Conservation (phyloP, 1,140 invertebrate species). For the Dendrolimus kikuchii region DNA sequence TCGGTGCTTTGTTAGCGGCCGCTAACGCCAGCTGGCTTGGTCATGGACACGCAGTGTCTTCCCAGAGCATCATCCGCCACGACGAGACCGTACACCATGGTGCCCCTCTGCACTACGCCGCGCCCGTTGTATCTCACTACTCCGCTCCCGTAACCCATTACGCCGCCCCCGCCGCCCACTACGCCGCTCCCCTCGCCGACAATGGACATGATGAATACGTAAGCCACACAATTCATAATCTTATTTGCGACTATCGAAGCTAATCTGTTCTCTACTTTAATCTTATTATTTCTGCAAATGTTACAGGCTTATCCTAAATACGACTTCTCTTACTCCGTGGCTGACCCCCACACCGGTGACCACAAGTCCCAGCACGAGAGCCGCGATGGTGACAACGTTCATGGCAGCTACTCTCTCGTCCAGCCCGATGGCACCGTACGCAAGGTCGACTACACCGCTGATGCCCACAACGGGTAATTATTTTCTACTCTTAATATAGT, state of each 20-base stretch:
- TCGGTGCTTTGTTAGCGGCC: conserved; percentile 31
- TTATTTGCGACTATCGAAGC: too few species aligned
- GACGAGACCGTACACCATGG: conserved; percentile 31
- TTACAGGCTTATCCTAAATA: conserved; percentile 48
- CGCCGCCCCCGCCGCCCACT: conserved; percentile 33
- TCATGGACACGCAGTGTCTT: conserved; percentile 38
- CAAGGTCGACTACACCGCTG: conserved; percentile 51
- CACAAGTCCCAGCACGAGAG: conserved; percentile 41
- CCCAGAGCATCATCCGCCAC: conserved; percentile 49
- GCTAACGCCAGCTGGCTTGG: conserved; percentile 34
- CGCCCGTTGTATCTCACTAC: conserved; percentile 21
- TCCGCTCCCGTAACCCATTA: conserved; percentile 27
- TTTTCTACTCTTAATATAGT: background rate
- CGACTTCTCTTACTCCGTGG: conserved; percentile 68
- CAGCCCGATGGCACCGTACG: conserved; percentile 56
- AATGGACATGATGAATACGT: conserved; percentile 37
- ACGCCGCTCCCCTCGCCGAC: conserved; percentile 21
- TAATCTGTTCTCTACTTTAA: conserved; percentile 7
- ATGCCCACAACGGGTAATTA: conserved; percentile 43
- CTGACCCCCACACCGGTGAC: conserved; percentile 51
- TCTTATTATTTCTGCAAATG: background rate
- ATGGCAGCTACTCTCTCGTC: conserved; percentile 47
- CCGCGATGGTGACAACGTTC: conserved; percentile 45
- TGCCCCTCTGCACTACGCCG: conserved; percentile 15
- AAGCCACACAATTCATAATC: conserved; percentile 8